phyloP scores from a whole-genome alignment of 2,888 invertebrate genomes.

The Odontomyia ornata region DNA sequence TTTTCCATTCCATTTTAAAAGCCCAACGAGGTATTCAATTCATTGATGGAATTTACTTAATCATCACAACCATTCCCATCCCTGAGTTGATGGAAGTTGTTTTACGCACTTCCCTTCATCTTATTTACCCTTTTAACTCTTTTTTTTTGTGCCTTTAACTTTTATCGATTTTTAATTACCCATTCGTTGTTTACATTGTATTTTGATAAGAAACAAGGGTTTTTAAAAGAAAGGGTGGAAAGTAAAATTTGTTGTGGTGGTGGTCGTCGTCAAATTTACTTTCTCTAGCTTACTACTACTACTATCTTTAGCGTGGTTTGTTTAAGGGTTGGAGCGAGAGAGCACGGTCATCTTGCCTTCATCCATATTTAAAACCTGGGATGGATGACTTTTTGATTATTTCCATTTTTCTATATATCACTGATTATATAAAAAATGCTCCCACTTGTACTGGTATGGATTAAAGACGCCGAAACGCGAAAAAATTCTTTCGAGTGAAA shows the following conservation, averaged over 20 bases:
- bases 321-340: neutral
- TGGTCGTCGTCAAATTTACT: conserved; percentile 1
- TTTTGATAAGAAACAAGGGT: conserved; percentile 46
- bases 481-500: conserved; percentile 38
- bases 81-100: neutral
- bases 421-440: conserved; percentile 30
- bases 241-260: neutral
- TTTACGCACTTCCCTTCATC: neutral
- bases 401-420: conserved; percentile 37
- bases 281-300: neutral
- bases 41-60: neutral
- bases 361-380: neutral
- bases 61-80: neutral
- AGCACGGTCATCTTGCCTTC: neutral
- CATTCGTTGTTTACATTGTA: conserved; percentile 42
- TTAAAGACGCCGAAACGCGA: conserved; percentile 36
- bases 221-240: neutral
- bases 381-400: conserved; percentile 36
- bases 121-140: conserved; percentile 4
- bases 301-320: neutral
- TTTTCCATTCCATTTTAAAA: neutral
- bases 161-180: conserved; percentile 50
- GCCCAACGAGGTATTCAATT: neutral
- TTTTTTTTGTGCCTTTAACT: conserved; percentile 11
- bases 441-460: conserved; percentile 18